Evolutionary conservation across 2,888 invertebrate species (phyloP).

Genomic region (Orchesellides sinensis): DNA sequence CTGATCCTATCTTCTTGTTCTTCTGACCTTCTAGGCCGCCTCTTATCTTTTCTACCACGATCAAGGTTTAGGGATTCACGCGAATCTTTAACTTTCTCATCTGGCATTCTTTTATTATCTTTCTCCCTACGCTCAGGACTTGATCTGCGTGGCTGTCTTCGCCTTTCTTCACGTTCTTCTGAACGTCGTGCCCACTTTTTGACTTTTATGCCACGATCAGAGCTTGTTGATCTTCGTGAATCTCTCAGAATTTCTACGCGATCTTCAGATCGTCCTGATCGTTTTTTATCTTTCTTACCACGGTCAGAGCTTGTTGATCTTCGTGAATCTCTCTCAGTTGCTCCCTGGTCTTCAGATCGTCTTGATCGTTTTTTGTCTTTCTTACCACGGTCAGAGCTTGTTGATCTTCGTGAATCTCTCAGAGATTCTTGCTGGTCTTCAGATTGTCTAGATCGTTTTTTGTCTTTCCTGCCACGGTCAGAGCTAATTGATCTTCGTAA

Average conservation of each 20-base stretch:
- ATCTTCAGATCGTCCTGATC: neutral
- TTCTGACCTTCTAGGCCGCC: neutral
- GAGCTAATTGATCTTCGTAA: neutral
- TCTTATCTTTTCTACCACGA: neutral
- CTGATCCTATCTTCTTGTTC: neutral
- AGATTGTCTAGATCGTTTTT: neutral
- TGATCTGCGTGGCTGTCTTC: neutral
- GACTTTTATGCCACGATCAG: too few species aligned
- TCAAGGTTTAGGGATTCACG: too few species aligned
- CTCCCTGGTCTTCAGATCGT: neutral
- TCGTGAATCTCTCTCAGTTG: too few species aligned
- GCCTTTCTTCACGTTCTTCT: neutral
- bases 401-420: too few species aligned
- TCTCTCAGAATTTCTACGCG: too few species aligned
- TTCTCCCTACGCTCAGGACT: too few species aligned
- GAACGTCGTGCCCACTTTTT: too few species aligned
- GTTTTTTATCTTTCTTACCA: neutral
- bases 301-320: neutral
- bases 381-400: too few species aligned
- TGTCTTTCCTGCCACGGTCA: neutral
- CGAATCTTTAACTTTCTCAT: too few species aligned
- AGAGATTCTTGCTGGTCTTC: neutral
- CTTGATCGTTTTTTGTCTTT: neutral
- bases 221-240: too few species aligned
- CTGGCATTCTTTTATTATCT: too few species aligned